phyloP scores from a whole-genome alignment of 2,888 invertebrate genomes.

The Sturmia bella region DNA sequence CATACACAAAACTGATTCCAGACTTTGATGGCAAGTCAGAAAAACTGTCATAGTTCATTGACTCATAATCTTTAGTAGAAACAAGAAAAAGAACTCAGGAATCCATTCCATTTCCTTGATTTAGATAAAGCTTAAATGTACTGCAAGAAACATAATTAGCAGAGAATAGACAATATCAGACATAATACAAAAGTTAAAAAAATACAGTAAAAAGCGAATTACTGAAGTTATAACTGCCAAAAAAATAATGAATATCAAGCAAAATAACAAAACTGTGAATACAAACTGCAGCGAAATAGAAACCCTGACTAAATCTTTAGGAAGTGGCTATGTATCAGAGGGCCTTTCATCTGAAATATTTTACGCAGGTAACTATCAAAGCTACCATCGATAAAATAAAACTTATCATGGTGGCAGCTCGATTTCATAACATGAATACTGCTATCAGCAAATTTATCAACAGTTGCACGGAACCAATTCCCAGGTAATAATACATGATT shows the following conservation, averaged over 20 bases:
- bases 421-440: not conserved
- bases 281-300: not conserved
- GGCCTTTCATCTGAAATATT: no score
- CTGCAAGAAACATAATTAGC: slow-evolving; percentile 27
- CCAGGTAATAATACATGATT: not conserved
- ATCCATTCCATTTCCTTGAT: not conserved
- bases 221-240: no score
- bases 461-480: not conserved
- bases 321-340: no score
- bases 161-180: slow-evolving; percentile 4
- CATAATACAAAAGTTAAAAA: not conserved
- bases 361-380: not conserved
- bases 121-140: slow-evolving; percentile 29
- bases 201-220: not conserved
- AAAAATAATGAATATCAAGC: not conserved
- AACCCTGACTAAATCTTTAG: not conserved
- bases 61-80: slow-evolving; percentile 7
- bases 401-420: not conserved
- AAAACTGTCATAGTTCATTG: slow-evolving; percentile 28
- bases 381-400: not conserved
- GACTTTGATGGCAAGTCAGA: slow-evolving; percentile 42
- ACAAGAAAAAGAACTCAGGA: slow-evolving; percentile 22
- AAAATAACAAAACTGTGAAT: not conserved
- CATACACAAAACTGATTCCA: slow-evolving; percentile 21
- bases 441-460: not conserved